A percentile compares a stretch with the other conserved stretches of the same genome.
Conservation (phyloP, 1,140 invertebrate genomes). For the Dolichoris vasculosae region DNA sequence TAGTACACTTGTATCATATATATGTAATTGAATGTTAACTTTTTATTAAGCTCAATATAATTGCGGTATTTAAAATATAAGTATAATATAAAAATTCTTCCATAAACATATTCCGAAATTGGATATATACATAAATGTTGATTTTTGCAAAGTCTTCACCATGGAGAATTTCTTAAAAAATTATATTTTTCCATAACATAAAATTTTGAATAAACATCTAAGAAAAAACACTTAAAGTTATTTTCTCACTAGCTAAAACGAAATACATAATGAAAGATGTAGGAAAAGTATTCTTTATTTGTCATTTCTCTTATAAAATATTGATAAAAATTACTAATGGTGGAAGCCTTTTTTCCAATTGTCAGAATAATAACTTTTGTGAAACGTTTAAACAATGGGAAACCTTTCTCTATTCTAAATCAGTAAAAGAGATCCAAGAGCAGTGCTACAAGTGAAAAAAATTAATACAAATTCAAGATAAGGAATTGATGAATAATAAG, state of each 20-base stretch:
- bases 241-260: conserved; percentile 12
- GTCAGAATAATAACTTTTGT: conserved; percentile 26
- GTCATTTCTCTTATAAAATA: conserved; percentile 2
- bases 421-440: neutral
- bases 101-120: neutral
- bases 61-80: neutral
- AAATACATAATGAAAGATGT: no score
- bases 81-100: neutral
- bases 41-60: neutral
- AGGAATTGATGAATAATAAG: conserved; percentile 21
- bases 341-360: conserved; percentile 18
- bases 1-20: neutral
- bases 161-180: neutral
- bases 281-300: no score
- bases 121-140: neutral
- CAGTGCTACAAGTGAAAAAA: neutral
- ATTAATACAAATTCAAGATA: neutral
- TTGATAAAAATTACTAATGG: neutral
- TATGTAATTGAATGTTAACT: neutral
- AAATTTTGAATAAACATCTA: neutral
- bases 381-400: neutral
- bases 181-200: neutral
- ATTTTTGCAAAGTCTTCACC: neutral
- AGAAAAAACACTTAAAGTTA: conserved; percentile 24
- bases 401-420: conserved; percentile 13